Base-by-base conservation (phyloP, 2,888 invertebrate species). In the Clunio marinus region DNA sequence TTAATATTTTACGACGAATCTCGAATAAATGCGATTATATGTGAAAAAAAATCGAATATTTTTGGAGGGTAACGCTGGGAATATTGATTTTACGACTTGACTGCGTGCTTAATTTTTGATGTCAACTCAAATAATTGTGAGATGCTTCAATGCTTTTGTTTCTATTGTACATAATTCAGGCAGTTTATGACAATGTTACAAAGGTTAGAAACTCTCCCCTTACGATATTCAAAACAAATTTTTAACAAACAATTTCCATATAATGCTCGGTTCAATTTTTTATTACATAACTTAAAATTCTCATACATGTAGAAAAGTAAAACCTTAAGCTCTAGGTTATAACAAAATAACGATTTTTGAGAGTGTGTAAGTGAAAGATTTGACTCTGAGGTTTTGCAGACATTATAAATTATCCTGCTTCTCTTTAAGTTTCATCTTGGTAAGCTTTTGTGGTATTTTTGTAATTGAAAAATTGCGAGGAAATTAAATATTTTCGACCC, bases 401-500 rank as follows among this genome's bases (percentile, higher is more conserved):
- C 35, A 32, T 32, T 32, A 13, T 32, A 32, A 32, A 51, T 51
- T 17, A 22, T 22, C 7, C 51, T 32, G 51, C 17, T 51, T 2
- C 51, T 51, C n/a, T 7, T n/a, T 51, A 7, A 45, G 15, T 45
- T n/a, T 22, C 51, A 22, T 22, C n/a, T 22, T 7, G 7, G 15
- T 41, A 7, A 51, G 13, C 3, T 51, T 51, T 51, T 57, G 57
- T 15, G 57, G 25, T 27, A 57, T n/a, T 57, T n/a, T 57, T 57
- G 13, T 57, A 57, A 57, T 57, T 57, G 57, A 57, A 57, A 57
- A 57, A 57, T 57, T 57, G 57, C 27, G 24, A 3, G 27, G 27
- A 27, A 57, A 57, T 57, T 57, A 57, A 13, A 22, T 57, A 17
- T 17, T 51, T 51, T 57, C n/a, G 27, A 5, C 24, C 51, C 41